A percentile compares a stretch with the other conserved stretches of the same genome.
Evolutionary conservation across 2,888 invertebrate genomes (phyloP).

Genomic region (Epinotia brunnichana): DNA sequence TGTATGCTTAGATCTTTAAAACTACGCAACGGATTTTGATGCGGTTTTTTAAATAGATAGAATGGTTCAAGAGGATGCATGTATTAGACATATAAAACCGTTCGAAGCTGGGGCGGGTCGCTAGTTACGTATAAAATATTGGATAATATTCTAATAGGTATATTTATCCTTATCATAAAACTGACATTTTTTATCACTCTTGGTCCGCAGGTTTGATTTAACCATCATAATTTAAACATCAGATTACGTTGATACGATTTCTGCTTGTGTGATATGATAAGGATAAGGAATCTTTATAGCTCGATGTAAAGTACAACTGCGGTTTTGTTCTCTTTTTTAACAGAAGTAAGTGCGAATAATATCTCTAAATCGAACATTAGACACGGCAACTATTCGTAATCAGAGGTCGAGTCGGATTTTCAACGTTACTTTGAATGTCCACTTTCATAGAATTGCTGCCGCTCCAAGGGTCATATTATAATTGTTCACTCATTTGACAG

Average conservation of each 20-base stretch:
- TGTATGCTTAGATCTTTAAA: too few relatives aligned
- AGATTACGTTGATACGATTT: constrained; percentile 59
- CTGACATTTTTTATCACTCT: constrained; percentile 21
- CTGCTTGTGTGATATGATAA: constrained; percentile 53
- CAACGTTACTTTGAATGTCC: neutral
- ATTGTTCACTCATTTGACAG: neutral
- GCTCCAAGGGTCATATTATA: neutral
- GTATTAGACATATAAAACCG: too few relatives aligned
- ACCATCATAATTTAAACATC: constrained; percentile 43
- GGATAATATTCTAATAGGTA: constrained; percentile 6
- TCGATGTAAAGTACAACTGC: constrained; percentile 22
- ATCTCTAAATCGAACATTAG: neutral
- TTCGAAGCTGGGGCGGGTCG: too few relatives aligned
- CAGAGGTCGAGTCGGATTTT: neutral
- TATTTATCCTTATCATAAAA: constrained; percentile 25
- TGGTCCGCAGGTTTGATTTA: constrained; percentile 47
- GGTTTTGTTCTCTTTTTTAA: neutral
- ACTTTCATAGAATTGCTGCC: neutral
- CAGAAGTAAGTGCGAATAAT: neutral
- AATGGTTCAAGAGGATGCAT: too few relatives aligned
- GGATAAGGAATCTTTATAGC: constrained; percentile 30
- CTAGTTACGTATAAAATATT: neutral
- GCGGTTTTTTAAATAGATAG: too few relatives aligned
- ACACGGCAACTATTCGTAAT: neutral
- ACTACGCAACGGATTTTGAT: too few relatives aligned